These are phyloP conservation scores for Drosophila pseudotalamancana DNA, from an alignment of 2,888 invertebrate genomes.

Conservation along the genomic window DNA sequence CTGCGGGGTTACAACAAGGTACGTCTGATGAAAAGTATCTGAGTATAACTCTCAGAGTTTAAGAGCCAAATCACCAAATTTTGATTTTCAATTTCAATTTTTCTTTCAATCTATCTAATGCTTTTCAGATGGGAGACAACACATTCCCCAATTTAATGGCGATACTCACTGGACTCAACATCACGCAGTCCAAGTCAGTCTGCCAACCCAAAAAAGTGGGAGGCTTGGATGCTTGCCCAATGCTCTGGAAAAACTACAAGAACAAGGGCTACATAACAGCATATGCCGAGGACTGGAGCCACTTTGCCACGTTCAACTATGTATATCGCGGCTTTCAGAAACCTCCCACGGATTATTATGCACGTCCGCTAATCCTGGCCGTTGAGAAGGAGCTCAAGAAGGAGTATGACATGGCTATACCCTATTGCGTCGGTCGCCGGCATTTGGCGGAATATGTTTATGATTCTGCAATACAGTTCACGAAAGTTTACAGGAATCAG, in stretches of 20 bases:
- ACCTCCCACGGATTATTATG: constrained; percentile 92
- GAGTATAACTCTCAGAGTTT: neutral
- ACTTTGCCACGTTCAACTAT: constrained; percentile 88
- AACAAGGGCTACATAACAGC: constrained; percentile 90
- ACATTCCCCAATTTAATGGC: constrained; percentile 96
- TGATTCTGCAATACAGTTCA: constrained; percentile 88
- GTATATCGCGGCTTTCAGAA: constrained; percentile 88
- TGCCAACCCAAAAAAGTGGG: constrained; percentile 85
- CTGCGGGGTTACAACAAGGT: constrained; percentile 90
- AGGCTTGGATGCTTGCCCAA: constrained; percentile 88
- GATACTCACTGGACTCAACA: constrained; percentile 88
- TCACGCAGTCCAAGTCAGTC: constrained; percentile 83
- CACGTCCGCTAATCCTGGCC: constrained; percentile 89
- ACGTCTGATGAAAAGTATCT: neutral
- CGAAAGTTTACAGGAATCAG: constrained; percentile 86
- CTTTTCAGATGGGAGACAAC: constrained; percentile 90
- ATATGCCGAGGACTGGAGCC: constrained; percentile 90
- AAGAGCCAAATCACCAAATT: too few relatives aligned
- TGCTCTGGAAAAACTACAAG: constrained; percentile 91
- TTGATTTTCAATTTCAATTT: too few relatives aligned
- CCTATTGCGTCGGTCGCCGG: constrained; percentile 87
- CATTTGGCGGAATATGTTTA: constrained; percentile 88
- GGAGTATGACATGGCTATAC: constrained; percentile 84
- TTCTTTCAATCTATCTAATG: too few relatives aligned
- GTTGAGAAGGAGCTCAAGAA: constrained; percentile 86